phyloP scores from a whole-genome alignment of 2,888 invertebrate genomes.

The Polymixis lichenea region DNA sequence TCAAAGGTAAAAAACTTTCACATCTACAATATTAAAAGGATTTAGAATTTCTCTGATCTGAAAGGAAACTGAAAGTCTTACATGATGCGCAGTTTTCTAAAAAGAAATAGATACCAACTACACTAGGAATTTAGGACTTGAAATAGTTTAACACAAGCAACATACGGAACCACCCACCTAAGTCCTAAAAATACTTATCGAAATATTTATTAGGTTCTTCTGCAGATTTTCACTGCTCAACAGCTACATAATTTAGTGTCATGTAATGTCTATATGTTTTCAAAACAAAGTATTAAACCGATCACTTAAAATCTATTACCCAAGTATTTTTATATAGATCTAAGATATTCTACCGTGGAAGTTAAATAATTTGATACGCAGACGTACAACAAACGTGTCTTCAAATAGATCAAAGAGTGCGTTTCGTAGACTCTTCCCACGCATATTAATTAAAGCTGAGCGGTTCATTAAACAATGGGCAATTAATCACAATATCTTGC shows the following conservation, averaged over 20 bases:
- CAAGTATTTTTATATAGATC: not conserved
- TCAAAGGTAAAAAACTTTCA: too few species aligned
- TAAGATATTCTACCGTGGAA: not conserved
- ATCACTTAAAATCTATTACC: constrained; percentile 13
- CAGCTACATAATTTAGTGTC: constrained; percentile 26
- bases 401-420: not conserved
- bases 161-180: not conserved
- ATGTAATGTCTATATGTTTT: constrained; percentile 19
- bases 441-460: constrained; percentile 25
- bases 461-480: constrained; percentile 33
- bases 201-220: constrained; percentile 28
- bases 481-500: constrained; percentile 33
- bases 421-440: constrained; percentile 30
- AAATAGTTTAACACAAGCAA: not conserved
- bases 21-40: too few species aligned
- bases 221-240: constrained; percentile 41
- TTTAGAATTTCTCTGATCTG: too few species aligned
- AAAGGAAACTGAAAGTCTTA: too few species aligned
- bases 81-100: too few species aligned
- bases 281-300: constrained; percentile 39
- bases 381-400: not conserved
- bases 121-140: not conserved
- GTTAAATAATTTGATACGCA: not conserved
- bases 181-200: constrained; percentile 12
- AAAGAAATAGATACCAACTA: not conserved